These are phyloP conservation scores for Diadema setosum DNA, from an alignment of 35 echinoderm and acorn worm species.

Conservation along the genomic window DNA sequence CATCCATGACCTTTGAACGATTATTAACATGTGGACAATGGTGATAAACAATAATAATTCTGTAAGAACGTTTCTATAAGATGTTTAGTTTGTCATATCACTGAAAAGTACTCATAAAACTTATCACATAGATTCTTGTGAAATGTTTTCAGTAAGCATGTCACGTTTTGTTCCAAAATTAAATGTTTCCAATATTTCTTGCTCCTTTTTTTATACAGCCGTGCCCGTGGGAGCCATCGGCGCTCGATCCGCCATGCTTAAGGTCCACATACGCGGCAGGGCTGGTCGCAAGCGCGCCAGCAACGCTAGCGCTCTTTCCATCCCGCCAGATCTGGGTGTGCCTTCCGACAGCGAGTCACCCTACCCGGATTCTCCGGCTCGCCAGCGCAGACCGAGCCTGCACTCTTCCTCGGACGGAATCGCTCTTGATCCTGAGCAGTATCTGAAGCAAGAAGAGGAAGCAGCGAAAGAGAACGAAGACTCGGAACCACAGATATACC, in stretches of 20 bases:
- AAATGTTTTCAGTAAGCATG: too few species aligned
- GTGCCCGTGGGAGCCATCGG: slow-evolving; percentile 22
- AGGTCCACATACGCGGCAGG: background rate
- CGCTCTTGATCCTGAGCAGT: background rate
- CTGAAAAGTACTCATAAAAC: too few species aligned
- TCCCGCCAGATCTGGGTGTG: background rate
- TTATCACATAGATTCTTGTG: too few species aligned
- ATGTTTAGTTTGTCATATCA: too few species aligned
- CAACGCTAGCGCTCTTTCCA: background rate
- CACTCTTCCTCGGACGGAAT: background rate
- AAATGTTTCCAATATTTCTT: background rate
- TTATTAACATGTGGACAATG: too few species aligned
- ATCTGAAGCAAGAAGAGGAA: slow-evolving; percentile 3
- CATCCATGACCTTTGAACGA: too few species aligned
- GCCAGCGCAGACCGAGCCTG: background rate
- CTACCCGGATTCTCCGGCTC: background rate
- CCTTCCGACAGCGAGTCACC: background rate
- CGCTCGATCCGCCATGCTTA: slow-evolving; percentile 23
- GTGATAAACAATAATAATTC: too few species aligned
- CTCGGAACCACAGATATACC: slow-evolving; percentile 37
- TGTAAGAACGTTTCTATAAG: too few species aligned
- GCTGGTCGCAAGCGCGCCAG: background rate
- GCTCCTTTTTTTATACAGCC: background rate
- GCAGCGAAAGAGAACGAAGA: background rate
- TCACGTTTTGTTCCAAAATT: background rate